Base-by-base conservation (phyloP, 2,888 invertebrate species). In the Eilema sororculum region DNA sequence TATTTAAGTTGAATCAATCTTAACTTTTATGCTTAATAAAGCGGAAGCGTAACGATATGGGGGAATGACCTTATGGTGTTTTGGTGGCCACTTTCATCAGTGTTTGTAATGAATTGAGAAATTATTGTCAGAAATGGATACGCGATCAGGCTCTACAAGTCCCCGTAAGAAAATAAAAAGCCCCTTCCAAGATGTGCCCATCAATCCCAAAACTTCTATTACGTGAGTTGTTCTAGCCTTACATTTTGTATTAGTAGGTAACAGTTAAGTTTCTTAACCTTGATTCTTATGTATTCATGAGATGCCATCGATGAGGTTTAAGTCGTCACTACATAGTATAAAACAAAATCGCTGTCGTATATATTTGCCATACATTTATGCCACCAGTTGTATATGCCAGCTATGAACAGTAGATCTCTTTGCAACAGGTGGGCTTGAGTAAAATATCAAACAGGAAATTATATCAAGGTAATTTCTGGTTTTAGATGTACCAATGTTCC, bases 401-500 rank as follows among this genome's bases (percentile, higher is more conserved):
- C 30, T 20, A 10, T 33, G 22, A 22, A n/a, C 20, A 61, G 12
- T n/a, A 61, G 61, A 20, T 2, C 46, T 20, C n/a, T n/a, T 33
- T 12, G 22, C 61, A 22, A 10, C 33, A 61, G 6, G n/a, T 52
- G 52, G n/a, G n/a, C 52, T 52, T 52, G 20, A n/a, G 2, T 9
- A 30, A n/a, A 37, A 13, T 37, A 22, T 8, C 8, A 24, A 62
- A 16, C 22, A n/a, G 28, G 33, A 30, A 61, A n/a, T 22, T 13
- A 22, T n/a, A 61, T 30, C 33, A 61, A 25, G 24, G 10, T 41
- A 24, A 25, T 28, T n/a, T 28, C 20, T 24, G 24, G 41, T 66
- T 66, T 25, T 76, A 97, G 97, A 56, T 97, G 97, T 84, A 91
- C 95, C 46, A 95, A 96, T 84, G 96, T 97, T 62, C 97, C 97